Evolutionary conservation across 2,797 vertebrate species (phyloP).

Genomic region (Pelobates cultripes): DNA sequence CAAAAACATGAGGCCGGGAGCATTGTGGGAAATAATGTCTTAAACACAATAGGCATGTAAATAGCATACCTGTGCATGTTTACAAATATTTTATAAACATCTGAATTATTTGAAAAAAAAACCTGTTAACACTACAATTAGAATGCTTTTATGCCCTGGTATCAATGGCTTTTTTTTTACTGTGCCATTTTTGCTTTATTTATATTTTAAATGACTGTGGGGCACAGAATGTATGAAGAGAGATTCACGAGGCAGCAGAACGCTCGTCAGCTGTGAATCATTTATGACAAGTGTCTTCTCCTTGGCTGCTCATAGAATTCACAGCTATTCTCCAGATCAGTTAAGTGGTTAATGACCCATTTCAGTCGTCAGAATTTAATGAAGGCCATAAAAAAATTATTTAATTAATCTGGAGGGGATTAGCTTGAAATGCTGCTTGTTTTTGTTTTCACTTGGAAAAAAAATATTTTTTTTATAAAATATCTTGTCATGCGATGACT

Average conservation of each 20-base stretch:
- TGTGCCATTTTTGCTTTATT: not conserved
- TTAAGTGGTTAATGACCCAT: conserved; percentile 11
- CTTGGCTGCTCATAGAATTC: not conserved
- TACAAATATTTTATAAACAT: too few species aligned
- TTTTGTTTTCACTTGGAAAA: not conserved
- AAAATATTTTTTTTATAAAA: not conserved
- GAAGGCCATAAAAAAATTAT: not conserved
- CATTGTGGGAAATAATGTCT: too few species aligned
- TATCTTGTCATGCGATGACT: not conserved
- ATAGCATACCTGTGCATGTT: too few species aligned
- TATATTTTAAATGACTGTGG: not conserved
- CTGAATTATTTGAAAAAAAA: too few species aligned
- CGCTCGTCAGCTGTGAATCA: not conserved
- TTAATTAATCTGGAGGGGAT: conserved; percentile 22
- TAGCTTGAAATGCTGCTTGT: not conserved
- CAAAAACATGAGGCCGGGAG: too few species aligned
- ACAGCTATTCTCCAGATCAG: not conserved
- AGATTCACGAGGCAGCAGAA: not conserved
- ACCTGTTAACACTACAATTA: too few species aligned
- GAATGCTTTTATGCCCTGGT: too few species aligned
- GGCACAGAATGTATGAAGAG: not conserved
- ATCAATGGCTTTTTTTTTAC: too few species aligned
- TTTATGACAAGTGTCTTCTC: not conserved
- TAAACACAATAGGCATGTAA: too few species aligned
- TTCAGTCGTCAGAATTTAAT: conserved; percentile 28